Base-by-base conservation (phyloP, 2,888 invertebrate genomes). In the Cepaea hortensis region DNA sequence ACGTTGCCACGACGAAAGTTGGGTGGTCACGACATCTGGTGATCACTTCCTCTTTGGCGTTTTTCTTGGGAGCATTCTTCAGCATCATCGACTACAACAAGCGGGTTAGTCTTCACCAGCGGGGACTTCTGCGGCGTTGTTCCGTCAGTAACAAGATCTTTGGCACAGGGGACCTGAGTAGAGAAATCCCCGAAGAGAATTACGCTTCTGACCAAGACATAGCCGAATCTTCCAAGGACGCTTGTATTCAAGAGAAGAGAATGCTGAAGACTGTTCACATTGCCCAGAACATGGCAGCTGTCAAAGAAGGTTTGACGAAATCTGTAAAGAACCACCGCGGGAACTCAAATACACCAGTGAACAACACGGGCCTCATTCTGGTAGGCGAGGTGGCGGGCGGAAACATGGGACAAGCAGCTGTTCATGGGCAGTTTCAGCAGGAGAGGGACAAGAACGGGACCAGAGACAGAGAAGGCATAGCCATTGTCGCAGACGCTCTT, bases 11-110 rank as follows among this genome's bases (percentile, higher is more conserved):
- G 0, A 61, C 80, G 46, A 48, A 18, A 23, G 72, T 84, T 50
- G 87, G 87, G 35, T 87, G 87, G 87, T 87, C 87, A n/a, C 70
- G 84, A 1, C 84, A 48, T 55, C 18, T 48, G n/a, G 73, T 87
- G 23, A 84, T 87, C 18, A 48, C 72, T 20, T 84, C 87, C 18
- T 65, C 87, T 13, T 72, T 77, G 61, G 77, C 61, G 4, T 87
- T 80, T 55, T 68, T 83, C 3, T 13, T 84, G 20, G 84, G 84
- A 15, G 80, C 87, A 3, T 46, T 68, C 11, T 68, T 84, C 23
- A 87, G 80, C 84, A 72, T 80, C 11, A 79, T 73, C 3, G 87
- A 87, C 79, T 84, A 77, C 73, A n/a, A 65, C 7, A 61, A 15
- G 20, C 50, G 87, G 23, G 77, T 83, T 20, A 5, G 61, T 9